These are phyloP conservation scores for Istiophorus platypterus DNA, from an alignment of 2,113 vertebrate species.

Conservation along the genomic window DNA sequence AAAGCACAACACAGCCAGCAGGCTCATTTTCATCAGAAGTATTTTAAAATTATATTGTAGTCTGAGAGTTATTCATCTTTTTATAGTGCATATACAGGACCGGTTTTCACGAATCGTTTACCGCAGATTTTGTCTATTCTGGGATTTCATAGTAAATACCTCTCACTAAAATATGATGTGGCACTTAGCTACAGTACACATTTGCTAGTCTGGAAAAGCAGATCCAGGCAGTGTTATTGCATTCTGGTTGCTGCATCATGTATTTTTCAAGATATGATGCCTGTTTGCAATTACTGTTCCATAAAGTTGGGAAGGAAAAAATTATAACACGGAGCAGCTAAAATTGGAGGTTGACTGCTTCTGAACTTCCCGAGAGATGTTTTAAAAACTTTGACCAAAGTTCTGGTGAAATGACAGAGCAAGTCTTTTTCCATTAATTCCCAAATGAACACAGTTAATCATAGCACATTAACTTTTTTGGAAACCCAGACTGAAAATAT, in stretches of 20 bases:
- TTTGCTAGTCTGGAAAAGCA: slow-evolving; percentile 54
- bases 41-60: slow-evolving; percentile 32
- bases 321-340: slow-evolving; percentile 33
- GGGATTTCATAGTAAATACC: slow-evolving; percentile 34
- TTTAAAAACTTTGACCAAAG: slow-evolving; percentile 34
- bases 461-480: slow-evolving; percentile 14
- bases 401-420: slow-evolving; percentile 14
- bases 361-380: slow-evolving; percentile 43
- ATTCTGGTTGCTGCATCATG: slow-evolving; percentile 34
- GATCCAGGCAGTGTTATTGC: slow-evolving; percentile 7
- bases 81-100: slow-evolving; percentile 12
- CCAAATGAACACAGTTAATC: slow-evolving; percentile 29
- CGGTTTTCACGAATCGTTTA: slow-evolving; percentile 17
- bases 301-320: slow-evolving; percentile 36
- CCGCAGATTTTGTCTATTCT: slow-evolving; percentile 25
- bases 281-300: slow-evolving; percentile 62
- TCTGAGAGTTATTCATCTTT: slow-evolving; percentile 25
- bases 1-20: neutral
- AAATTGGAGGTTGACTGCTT: slow-evolving; percentile 45
- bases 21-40: slow-evolving; percentile 23
- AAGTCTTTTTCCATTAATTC: slow-evolving; percentile 50
- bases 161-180: slow-evolving; percentile 35
- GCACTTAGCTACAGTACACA: slow-evolving; percentile 26
- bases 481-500: slow-evolving; percentile 27
- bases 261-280: slow-evolving; percentile 52